Base-by-base conservation (phyloP, 2,797 vertebrate species). In the Cyclopterus lumpus region DNA sequence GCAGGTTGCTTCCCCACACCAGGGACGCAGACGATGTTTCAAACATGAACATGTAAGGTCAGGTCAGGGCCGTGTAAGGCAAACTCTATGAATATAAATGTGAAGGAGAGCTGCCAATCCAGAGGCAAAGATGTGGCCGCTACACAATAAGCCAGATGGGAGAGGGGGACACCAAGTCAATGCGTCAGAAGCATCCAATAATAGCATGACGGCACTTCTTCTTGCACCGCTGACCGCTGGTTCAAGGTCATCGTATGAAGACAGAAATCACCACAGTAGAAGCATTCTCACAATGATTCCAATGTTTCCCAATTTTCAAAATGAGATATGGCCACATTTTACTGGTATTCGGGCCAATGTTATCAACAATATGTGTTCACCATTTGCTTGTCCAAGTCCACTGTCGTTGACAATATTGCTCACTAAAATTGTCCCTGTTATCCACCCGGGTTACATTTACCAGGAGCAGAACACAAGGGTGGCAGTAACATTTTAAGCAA, bases 81-180 rank as follows among this genome's bases (percentile, higher is more conserved):
- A 63, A 82, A 84, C 61, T 79, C 78, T 66, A 86, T 83, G 82
- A 84, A 87, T 89, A 89, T 78, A 81, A 88, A 91, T 67, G 32
- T 77, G 68, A 86, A 69, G 70, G 69, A 79, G 62, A 71, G 71
- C 61, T 89, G 83, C 81, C 85, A 76, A 44, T 84, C 80, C 53
- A 71, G 69, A 42, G 28, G 75, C 71, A 61, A 49, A 77, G 58
- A 79, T 68, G 62, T 77, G 38, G 69, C 75, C 62, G 77, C 59
- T 54, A 16, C 49, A 51, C 67, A 63, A 49, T 0, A 34, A 59
- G 22, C 53, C 68, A 71, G 67, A 82, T 75, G 59, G 74, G 34
- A 67, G 34, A 34, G 4, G 42, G 57, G 69, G 4, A 55, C 18
- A 64, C 11, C 61, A 40, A 36, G 62, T 73, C 20, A 0, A 53